These are phyloP conservation scores for Pomatostomus ruficeps DNA, from an alignment of 2,113 vertebrate species.

Conservation along the genomic window DNA sequence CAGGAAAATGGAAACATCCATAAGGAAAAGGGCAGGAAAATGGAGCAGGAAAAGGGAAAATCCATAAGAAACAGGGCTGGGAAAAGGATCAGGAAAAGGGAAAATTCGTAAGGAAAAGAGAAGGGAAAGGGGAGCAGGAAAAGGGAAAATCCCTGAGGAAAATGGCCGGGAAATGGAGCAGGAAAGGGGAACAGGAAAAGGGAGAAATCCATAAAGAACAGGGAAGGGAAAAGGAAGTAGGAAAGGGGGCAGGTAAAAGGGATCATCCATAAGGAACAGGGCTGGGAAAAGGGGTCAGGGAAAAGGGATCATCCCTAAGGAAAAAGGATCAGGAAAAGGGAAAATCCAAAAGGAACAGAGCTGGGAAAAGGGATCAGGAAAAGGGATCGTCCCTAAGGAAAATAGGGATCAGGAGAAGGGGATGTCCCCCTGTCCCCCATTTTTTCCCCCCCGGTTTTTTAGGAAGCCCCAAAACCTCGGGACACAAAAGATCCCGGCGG, in stretches of 20 bases:
- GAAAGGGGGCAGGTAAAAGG: too few relatives aligned
- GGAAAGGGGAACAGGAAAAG: neutral
- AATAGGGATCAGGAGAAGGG: neutral
- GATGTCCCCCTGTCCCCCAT: neutral
- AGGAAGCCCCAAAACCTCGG: conserved; percentile 3
- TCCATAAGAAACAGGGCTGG: neutral
- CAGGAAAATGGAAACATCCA: neutral
- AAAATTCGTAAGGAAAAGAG: neutral
- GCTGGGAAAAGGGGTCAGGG: neutral
- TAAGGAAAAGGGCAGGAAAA: neutral
- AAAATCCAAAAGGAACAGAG: too few relatives aligned
- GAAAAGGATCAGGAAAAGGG: neutral
- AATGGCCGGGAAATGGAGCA: neutral
- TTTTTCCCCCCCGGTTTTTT: neutral
- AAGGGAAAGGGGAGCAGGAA: neutral
- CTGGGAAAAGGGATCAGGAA: neutral
- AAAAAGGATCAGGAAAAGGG: too few relatives aligned
- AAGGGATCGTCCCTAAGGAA: too few relatives aligned
- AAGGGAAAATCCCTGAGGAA: neutral
- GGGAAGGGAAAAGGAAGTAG: too few relatives aligned
- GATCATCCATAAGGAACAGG: too few relatives aligned
- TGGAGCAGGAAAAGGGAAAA: neutral
- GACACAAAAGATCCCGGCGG: neutral
- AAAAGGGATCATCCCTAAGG: neutral
- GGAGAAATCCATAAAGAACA: neutral